Evolutionary conservation across 2,113 vertebrate genomes (phyloP), one percentile per base, ranked within the genome.

Genomic region (Aramus guarauna): DNA sequence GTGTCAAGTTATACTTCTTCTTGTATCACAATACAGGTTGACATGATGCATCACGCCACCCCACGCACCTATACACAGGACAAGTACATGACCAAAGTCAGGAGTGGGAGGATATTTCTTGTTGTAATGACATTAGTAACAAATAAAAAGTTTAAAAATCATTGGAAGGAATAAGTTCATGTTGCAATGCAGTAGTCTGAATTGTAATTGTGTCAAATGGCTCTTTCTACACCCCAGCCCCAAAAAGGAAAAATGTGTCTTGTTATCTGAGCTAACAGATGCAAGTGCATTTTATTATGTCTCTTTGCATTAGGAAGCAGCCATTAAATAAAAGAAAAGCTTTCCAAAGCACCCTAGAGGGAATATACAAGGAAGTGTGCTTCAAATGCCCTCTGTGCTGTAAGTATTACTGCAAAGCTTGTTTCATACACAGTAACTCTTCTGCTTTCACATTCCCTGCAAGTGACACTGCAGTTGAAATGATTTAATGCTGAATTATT

Each of bases 231-330:
- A 71, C 21, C 26, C 12, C 22, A 53, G 15, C 9, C 32, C n/a
- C 41, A 48, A 64, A 56, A 73, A 73, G 37, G 58, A 63, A 83
- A 72, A 87, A 76, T 63, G 37, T 48, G 39, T 68, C 88, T 90
- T 73, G 36, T 74, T 89, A 74, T 95, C 88, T 86, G 50, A 91
- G 76, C 56, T 91, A 85, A 89, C 69, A 77, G 64, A 96, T 86
- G 85, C 80, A 90, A 96, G 64, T 58, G 66, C 67, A 89, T 97
- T 95, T 93, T 95, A 88, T 91, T 85, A 69, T 88, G 94, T 95
- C 90, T 92, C 47, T 95, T 96, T 96, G 92, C 92, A 92, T 97
- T 96, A 97, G 81, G 94, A 95, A 75, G 73, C 80, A 92, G 84
- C 79, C 85, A 90, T 95, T 93, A 97, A 96, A 96, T 88, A 90